A percentile compares a stretch with the other conserved stretches of the same genome.
phyloP scores from a whole-genome alignment of 2,888 invertebrate genomes.

The Drosophila merina region DNA sequence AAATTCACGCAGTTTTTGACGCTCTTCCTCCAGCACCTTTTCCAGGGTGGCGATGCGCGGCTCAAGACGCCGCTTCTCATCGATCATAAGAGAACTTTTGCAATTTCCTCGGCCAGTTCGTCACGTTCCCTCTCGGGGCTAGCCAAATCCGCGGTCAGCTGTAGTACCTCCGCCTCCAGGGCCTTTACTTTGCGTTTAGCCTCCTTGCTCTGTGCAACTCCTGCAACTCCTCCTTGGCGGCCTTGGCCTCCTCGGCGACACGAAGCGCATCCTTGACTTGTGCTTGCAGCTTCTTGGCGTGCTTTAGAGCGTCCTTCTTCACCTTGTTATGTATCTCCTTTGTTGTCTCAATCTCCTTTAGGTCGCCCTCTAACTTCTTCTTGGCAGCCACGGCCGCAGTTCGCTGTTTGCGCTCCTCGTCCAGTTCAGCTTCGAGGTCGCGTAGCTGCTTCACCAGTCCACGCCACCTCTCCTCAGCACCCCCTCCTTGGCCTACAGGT shows the following conservation, averaged over 20 bases:
- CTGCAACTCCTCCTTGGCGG: conserved; percentile 87
- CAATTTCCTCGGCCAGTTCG: conserved; percentile 96
- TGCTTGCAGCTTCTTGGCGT: conserved; percentile 95
- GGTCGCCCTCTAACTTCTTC: too few relatives aligned
- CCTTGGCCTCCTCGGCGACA: conserved; percentile 96
- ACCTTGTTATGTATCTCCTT: too few relatives aligned
- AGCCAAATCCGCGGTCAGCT: conserved; percentile 93
- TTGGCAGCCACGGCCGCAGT: too few relatives aligned
- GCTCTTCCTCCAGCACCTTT: too few relatives aligned
- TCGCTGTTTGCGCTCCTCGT: conserved; percentile 86
- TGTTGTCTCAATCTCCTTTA: too few relatives aligned
- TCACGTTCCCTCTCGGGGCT: conserved; percentile 97
- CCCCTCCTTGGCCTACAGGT: conserved; percentile 95
- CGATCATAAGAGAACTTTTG: conserved; percentile 91
- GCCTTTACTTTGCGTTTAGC: too few relatives aligned
- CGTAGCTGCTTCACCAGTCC: too few relatives aligned
- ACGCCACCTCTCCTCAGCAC: conserved; percentile 95
- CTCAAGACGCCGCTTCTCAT: conserved; percentile 95
- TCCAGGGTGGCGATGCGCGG: too few relatives aligned
- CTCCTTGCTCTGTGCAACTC: too few relatives aligned
- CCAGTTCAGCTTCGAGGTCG: too few relatives aligned
- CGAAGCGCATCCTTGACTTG: conserved; percentile 96
- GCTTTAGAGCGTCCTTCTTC: conserved; percentile 79
- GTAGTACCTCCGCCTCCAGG: too few relatives aligned
- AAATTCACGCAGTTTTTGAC: too few relatives aligned